Evolutionary conservation across 2,888 invertebrate genomes (phyloP).

Genomic region (Drosophila putrida): DNA sequence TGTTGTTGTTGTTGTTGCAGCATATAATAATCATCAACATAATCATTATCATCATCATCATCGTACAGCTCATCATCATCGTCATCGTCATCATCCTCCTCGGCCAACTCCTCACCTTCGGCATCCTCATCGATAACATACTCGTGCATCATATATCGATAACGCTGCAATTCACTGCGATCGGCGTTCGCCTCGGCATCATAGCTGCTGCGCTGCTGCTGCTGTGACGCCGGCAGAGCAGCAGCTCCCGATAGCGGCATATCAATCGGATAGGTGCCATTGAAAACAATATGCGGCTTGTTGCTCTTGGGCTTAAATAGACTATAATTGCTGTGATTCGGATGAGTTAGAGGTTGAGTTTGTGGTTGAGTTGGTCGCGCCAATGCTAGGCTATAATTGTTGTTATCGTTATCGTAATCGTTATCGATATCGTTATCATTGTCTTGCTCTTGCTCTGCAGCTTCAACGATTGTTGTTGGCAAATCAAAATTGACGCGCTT

Average conservation of each 20-base stretch:
- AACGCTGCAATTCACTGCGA: conserved; percentile 62
- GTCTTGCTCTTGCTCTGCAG: conserved; percentile 48
- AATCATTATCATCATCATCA: conserved; percentile 55
- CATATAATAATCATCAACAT: conserved; percentile 63
- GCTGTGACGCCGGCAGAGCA: conserved; percentile 47
- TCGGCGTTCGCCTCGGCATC: conserved; percentile 81
- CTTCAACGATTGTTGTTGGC: conserved; percentile 67
- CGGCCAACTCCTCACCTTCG: conserved; percentile 69
- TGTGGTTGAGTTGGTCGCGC: conserved; percentile 21
- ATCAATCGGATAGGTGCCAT: conserved; percentile 95
- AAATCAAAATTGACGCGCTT: conserved; percentile 78
- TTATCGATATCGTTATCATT: conserved; percentile 28
- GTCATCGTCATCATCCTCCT: conserved; percentile 63
- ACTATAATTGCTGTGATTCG: conserved; percentile 44
- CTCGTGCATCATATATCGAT: conserved; percentile 68
- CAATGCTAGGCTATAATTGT: conserved; percentile 44
- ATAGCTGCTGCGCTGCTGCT: conserved; percentile 56
- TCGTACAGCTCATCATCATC: conserved; percentile 54
- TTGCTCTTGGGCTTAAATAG: conserved; percentile 37
- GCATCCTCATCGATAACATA: conserved; percentile 73
- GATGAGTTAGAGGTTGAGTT: too few relatives aligned
- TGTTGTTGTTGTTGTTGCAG: conserved; percentile 14
- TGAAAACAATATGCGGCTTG: conserved; percentile 88
- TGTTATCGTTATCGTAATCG: conserved; percentile 17
- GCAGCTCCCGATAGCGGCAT: conserved; percentile 86